Evolutionary conservation across 2,797 vertebrate species (phyloP), one percentile per base, ranked within the genome.

Genomic region (Enteromius treurensis): DNA sequence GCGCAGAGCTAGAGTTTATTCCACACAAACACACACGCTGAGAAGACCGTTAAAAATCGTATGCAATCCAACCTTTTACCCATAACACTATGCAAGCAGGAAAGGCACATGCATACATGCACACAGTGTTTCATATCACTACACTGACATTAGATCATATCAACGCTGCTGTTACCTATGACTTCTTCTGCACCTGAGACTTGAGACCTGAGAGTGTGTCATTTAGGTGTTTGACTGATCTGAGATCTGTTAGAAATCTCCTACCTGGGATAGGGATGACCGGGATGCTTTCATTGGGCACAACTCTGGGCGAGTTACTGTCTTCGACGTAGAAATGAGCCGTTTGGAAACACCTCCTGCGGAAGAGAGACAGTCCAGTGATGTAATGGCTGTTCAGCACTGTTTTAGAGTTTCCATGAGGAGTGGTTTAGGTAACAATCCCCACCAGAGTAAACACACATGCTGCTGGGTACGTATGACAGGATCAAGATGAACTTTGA

Each of bases 261-360:
- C 95, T 95, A 98, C 97, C 97, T 93, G 96, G 96, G 88, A 98
- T 98, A 83, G 96, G 93, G 89, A 97, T 95, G 89, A 97, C 93
- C 53, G 97, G 96, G 86, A 96, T 95, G 82, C 92, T 96, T 90
- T 98, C 96, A 93, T 96, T 97, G 89, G 96, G 94, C 85, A 97
- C 96, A 90, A 97, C 96, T 84, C 96, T 92, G 34, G 96, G 96
- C 4, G 97, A 98, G 75, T 86, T 95, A 93, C 96, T 97, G 92
- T 99, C 97, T 79, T 99, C 97, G 89, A 98, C 97, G 64, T 97
- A 96, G 91, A 99, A 97, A 91, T 98, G 97, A 76, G 97, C 96
- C 14, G 96, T 97, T 90, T 98, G 97, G 89, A 99, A 99, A 95
- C 97, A 98, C 92, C 97, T 97, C 91, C 97, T 99, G 93, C 84